Evolutionary conservation across 2,888 invertebrate species (phyloP), one percentile per base, ranked within the genome.

Genomic region (Agonopterix arenella): DNA sequence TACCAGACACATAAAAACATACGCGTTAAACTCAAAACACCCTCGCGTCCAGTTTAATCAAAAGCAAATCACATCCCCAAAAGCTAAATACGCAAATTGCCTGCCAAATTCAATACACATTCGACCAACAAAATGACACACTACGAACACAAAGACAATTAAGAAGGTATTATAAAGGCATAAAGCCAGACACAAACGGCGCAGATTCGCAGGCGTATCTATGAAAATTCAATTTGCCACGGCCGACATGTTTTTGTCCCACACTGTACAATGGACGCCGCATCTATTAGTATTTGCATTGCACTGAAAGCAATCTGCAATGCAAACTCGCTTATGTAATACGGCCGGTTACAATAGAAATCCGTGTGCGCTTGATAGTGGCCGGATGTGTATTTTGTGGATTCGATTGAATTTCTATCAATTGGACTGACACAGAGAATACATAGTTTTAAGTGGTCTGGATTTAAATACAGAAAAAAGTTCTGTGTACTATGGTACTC

Each of bases 201-300:
- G 47, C 57, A 57, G 55, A 54, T 53, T 54, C 59, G 48, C 57
- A 52, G 59, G 63, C 61, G 68, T 75, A 76, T 76, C 76, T 78
- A 81, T 83, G 80, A 77, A 82, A 83, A 83, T 80, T 81, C 75
- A 80, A 83, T 83, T 82, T 79, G 73, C 61, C 62, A 51, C 62
- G 67, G 68, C 59, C 68, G 64, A 60, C 68, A 58, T 75, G 78
- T 81, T 83, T 81, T 83, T 82, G 74, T 66, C 70, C 69, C 50
- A 42, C 52, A 52, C 45, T 50, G 59, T 56, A 66, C 62, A 61
- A 61, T 60, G 56, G 51, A 50, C 56, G 55, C 53, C 54, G 54
- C 56, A 70, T 70, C 71, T 74, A 73, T 73, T 68, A 69, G 71
- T 80, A 80, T 83, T 84, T 84, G 81, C 77, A 76, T 80, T 75